These are phyloP conservation scores for Epinephelus malabaricus DNA, from an alignment of 2,797 vertebrate genomes.

Conservation along the genomic window DNA sequence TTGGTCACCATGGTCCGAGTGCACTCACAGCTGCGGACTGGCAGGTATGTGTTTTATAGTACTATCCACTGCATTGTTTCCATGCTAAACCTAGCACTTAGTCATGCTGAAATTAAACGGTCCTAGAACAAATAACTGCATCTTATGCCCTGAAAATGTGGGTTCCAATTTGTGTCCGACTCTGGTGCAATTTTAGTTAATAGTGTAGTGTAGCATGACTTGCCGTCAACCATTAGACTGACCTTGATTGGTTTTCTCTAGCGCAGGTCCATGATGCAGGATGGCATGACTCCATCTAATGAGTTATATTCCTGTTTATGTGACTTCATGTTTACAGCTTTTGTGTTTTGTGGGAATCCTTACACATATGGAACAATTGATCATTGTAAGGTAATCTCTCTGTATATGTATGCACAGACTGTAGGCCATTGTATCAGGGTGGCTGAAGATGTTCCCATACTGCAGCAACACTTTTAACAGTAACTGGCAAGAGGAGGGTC, in stretches of 20 bases:
- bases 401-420: too few relatives aligned
- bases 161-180: neutral
- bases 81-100: neutral
- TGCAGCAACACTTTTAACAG: neutral
- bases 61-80: neutral
- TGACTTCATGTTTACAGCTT: neutral
- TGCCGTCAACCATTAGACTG: too few relatives aligned
- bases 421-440: too few relatives aligned
- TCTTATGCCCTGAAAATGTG: neutral
- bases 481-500: too few relatives aligned
- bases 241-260: too few relatives aligned
- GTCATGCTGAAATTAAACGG: neutral
- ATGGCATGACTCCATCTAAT: neutral
- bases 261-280: neutral
- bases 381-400: too few relatives aligned
- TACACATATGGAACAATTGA: neutral
- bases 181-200: too few relatives aligned
- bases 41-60: conserved; percentile 49
- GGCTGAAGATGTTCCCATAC: neutral
- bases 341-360: neutral
- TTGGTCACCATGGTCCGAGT: conserved; percentile 95
- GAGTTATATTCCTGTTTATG: neutral
- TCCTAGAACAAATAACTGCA: neutral
- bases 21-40: conserved; percentile 91
- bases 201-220: too few relatives aligned